These are phyloP conservation scores for Hyperoplus immaculatus DNA, from an alignment of 2,797 vertebrate genomes.

Conservation along the genomic window DNA sequence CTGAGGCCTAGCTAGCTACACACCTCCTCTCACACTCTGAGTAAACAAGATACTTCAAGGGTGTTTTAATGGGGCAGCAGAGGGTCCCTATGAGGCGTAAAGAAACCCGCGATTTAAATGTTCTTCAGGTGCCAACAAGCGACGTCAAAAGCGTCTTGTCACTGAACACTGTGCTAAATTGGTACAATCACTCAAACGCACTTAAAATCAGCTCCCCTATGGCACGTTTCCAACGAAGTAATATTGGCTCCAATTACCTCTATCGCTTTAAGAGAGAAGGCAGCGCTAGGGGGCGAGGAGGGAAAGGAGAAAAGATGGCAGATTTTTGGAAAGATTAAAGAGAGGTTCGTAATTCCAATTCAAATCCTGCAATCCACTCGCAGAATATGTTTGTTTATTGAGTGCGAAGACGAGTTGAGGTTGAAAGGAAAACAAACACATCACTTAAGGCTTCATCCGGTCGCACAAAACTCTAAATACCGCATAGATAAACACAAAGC, in stretches of 20 bases:
- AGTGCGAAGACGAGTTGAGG: slow-evolving; percentile 21
- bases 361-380: slow-evolving; percentile 44
- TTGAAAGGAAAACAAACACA: slow-evolving; percentile 33
- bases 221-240: slow-evolving; percentile 46
- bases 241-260: slow-evolving; percentile 64
- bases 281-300: neutral
- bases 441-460: slow-evolving; percentile 13
- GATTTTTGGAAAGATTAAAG: slow-evolving; percentile 65
- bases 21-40: slow-evolving; percentile 49
- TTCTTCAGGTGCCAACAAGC: slow-evolving; percentile 48
- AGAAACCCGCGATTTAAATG: slow-evolving; percentile 50
- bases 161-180: slow-evolving; percentile 65
- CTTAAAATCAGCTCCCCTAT: slow-evolving; percentile 50
- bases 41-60: slow-evolving; percentile 61
- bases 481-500: slow-evolving; percentile 19
- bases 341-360: slow-evolving; percentile 52
- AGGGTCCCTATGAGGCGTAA: slow-evolving; percentile 35
- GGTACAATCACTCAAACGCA: slow-evolving; percentile 48
- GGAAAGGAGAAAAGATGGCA: slow-evolving; percentile 20
- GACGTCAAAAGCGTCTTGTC: slow-evolving; percentile 56
- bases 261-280: slow-evolving; percentile 46
- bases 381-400: slow-evolving; percentile 40
- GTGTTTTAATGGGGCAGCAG: slow-evolving; percentile 49
- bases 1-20: slow-evolving; percentile 43
- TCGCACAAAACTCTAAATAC: slow-evolving; percentile 38